Conservation (phyloP, 2,113 vertebrate species). For the Etheostoma spectabile region DNA sequence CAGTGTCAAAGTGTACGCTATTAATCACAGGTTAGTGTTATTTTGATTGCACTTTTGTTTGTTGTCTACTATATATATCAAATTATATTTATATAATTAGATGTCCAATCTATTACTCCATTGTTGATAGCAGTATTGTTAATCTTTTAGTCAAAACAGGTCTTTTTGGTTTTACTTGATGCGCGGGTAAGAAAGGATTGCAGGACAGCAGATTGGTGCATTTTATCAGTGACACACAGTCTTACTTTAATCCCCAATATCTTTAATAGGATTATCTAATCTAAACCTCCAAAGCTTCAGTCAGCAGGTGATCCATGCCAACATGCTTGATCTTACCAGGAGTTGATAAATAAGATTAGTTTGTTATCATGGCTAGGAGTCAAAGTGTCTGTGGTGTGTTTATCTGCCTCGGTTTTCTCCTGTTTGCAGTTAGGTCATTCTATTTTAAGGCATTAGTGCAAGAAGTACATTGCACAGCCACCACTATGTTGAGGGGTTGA, state of each 20-base stretch:
- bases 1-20: neutral
- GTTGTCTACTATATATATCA: neutral
- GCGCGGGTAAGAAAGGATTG: neutral
- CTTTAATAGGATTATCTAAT: slow-evolving; percentile 38
- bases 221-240: neutral
- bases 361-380: slow-evolving; percentile 13
- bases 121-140: neutral
- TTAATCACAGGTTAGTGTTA: neutral
- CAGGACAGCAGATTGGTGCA: neutral
- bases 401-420: slow-evolving; percentile 3
- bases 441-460: neutral
- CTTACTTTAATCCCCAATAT: neutral
- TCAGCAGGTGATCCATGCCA: neutral
- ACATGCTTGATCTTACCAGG: slow-evolving; percentile 10
- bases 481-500: neutral
- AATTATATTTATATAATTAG: neutral
- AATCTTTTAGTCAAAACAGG: neutral
- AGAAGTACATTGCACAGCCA: neutral
- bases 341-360: slow-evolving; percentile 47
- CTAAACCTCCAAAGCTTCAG: neutral
- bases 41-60: neutral
- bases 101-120: neutral
- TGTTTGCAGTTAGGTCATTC: slow-evolving; percentile 3
- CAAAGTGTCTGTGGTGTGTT: slow-evolving; percentile 11
- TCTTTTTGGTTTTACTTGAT: neutral